These are phyloP conservation scores for Notodonta ziczac DNA, from an alignment of 2,888 invertebrate species.

Conservation along the genomic window DNA sequence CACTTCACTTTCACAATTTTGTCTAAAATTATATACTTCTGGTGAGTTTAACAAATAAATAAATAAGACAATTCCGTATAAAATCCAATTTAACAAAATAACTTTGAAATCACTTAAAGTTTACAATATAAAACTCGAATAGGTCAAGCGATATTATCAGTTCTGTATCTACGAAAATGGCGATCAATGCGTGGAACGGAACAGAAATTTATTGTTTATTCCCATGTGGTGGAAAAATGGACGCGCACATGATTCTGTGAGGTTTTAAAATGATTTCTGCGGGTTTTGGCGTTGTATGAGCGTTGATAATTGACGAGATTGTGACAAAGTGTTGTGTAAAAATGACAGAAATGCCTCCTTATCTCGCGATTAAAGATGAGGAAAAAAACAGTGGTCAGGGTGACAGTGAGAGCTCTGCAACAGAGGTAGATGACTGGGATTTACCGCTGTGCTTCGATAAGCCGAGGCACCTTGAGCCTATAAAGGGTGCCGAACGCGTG, in stretches of 20 bases:
- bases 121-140: too few species aligned
- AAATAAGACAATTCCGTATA: too few species aligned
- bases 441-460: conserved; percentile 89
- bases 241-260: conserved; percentile 77
- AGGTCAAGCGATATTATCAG: too few species aligned
- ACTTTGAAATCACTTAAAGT: too few species aligned
- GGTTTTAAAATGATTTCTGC: conserved; percentile 71
- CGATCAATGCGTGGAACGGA: conserved; percentile 40
- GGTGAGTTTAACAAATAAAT: too few species aligned
- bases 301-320: conserved; percentile 50
- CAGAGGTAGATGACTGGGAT: conserved; percentile 86
- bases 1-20: too few species aligned
- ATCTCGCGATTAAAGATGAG: conserved; percentile 77
- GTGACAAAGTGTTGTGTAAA: conserved; percentile 65
- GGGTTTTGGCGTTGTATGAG: conserved; percentile 54
- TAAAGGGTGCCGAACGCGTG: conserved; percentile 84
- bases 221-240: conserved; percentile 82
- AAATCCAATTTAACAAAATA: too few species aligned
- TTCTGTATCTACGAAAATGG: neutral
- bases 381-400: conserved; percentile 69
- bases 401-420: conserved; percentile 68
- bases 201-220: conserved; percentile 66
- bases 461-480: conserved; percentile 83
- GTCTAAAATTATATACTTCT: too few species aligned
- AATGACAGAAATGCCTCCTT: conserved; percentile 84